Percentiles rank a stretch among this genome's conserved stretches.
phyloP scores from a whole-genome alignment of 1,140 invertebrate genomes.

The Vanessa tameamea region DNA sequence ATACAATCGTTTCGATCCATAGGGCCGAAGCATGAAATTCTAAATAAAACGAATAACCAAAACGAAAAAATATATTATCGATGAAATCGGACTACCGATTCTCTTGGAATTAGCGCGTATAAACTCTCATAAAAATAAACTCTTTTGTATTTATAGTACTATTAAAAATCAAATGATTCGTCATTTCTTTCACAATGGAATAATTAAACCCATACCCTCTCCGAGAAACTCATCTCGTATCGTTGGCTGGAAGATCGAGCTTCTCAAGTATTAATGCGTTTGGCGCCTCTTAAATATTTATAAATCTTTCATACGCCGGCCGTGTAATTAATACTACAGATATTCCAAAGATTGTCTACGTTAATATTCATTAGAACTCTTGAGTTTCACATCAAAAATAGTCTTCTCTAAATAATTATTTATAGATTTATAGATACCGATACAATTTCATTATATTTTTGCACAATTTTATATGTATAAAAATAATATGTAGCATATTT shows the following conservation, averaged over 20 bases:
- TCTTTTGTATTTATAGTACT: no score
- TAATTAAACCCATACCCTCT: neutral
- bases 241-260: conserved; percentile 2
- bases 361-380: conserved; percentile 48
- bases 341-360: conserved; percentile 43
- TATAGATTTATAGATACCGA: neutral
- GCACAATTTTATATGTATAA: no score
- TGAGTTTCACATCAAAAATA: conserved; percentile 6
- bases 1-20: no score
- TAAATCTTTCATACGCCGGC: conserved; percentile 26
- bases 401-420: neutral
- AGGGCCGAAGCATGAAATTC: no score
- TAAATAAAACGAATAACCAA: no score
- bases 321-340: conserved; percentile 48
- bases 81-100: no score
- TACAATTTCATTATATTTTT: no score
- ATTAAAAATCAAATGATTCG: no score
- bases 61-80: no score
- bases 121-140: no score
- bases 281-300: conserved; percentile 32
- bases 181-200: neutral
- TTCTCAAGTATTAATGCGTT: conserved; percentile 33
- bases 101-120: no score
- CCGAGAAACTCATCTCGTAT: neutral
- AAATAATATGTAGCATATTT: no score